These are phyloP conservation scores for Rhopalosiphum padi DNA, from an alignment of 1,140 invertebrate species.

Conservation along the genomic window DNA sequence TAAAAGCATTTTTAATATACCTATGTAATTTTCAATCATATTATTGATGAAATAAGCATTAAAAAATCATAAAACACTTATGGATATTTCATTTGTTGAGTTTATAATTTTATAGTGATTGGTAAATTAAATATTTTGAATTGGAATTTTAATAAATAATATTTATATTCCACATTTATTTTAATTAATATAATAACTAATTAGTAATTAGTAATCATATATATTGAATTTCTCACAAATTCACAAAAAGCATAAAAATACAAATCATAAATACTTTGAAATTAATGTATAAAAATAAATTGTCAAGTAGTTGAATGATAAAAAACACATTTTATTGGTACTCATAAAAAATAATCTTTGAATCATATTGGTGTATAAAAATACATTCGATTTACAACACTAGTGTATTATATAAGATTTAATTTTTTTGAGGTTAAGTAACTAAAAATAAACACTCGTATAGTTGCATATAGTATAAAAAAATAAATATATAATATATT, in stretches of 20 bases:
- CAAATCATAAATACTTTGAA: background rate
- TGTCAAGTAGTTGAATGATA: background rate
- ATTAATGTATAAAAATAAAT: background rate
- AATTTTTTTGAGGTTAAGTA: background rate
- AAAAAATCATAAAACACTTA: background rate
- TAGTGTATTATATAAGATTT: background rate
- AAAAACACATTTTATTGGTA: background rate
- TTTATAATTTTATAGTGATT: background rate
- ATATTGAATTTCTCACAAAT: background rate
- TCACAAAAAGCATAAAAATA: background rate
- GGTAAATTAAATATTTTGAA: background rate
- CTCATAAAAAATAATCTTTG: background rate
- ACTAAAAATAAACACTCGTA: background rate
- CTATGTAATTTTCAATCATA: background rate
- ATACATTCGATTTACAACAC: background rate
- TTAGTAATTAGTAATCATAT: background rate
- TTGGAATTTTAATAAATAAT: background rate
- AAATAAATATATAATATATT: background rate
- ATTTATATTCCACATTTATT: background rate
- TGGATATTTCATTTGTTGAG: background rate
- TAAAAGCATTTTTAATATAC: background rate
- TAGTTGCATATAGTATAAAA: background rate
- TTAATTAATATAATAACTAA: background rate
- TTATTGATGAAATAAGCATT: background rate
- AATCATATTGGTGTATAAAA: background rate